These are phyloP conservation scores for rabbit (Oryctolagus cuniculus) DNA, from an alignment of 2,113 vertebrate genomes.

Conservation along the genomic window DNA sequence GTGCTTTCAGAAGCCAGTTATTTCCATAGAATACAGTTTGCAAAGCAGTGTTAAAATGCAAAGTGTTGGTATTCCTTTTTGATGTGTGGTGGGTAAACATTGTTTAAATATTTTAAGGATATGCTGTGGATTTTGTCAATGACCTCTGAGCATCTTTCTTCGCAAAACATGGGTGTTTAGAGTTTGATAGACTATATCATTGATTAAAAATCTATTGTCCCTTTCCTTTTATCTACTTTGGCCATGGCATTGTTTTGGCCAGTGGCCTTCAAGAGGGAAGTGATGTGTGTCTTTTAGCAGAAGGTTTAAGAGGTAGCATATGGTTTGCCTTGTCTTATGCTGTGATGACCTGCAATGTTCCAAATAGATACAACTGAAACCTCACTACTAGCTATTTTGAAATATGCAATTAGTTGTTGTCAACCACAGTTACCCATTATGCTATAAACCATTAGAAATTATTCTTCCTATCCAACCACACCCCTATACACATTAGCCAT, in stretches of 20 bases:
- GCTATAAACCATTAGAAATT: background rate
- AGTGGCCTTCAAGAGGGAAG: background rate
- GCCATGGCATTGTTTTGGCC: background rate
- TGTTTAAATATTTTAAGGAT: conserved; percentile 11
- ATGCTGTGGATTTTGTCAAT: conserved; percentile 33
- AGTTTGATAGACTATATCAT: background rate
- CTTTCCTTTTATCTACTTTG: conserved; percentile 23
- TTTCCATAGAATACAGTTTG: conserved; percentile 17
- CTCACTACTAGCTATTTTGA: background rate
- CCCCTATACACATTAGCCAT: background rate
- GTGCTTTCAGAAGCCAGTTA: conserved; percentile 51
- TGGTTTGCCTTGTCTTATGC: conserved; percentile 38
- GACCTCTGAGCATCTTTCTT: conserved; percentile 37
- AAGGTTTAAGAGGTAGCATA: background rate
- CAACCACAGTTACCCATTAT: background rate
- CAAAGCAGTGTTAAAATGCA: conserved; percentile 20
- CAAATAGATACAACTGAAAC: background rate
- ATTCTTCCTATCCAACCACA: background rate
- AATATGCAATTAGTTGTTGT: background rate
- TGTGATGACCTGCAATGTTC: background rate
- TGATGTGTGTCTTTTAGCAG: background rate
- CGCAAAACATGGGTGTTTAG: conserved; percentile 5
- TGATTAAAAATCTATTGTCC: background rate
- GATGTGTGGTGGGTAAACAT: background rate
- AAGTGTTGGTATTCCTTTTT: background rate